Base-by-base conservation (phyloP, 1,140 invertebrate genomes). In the Uloborus diversus region DNA sequence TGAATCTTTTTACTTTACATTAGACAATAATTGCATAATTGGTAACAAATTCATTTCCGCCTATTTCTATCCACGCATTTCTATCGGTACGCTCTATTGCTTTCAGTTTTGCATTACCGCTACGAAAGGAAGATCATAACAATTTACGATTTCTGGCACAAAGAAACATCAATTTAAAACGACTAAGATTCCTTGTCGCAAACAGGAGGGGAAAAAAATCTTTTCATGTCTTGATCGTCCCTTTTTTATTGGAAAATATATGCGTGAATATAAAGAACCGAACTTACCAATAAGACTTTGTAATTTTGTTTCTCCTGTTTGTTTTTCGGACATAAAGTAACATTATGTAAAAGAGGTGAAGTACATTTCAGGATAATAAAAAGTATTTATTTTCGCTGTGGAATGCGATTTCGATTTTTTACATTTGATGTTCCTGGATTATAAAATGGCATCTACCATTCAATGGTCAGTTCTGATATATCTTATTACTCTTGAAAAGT, bases 141-240 rank as follows among this genome's bases (percentile, higher is more conserved):
- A 69, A 56, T 69, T 69, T 69, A 69, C 66, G 66, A 69, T 69
- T 69, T 49, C 20, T 56, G 49, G 56, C 49, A 69, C 66, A 69
- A 69, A 69, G 30, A 30, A 32, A 35, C 49, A 56, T 69, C 66
- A 53, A 53, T 53, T 49, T 66, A 28, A 66, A 66, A 66, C 64
- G 64, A 66, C 42, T 49, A 13, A 23, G 42, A 66, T 51, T 49
- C 64, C n/a, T 17, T 25, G 27, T 66, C 64, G 17, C 51, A 66
- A 66, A 66, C 25, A 17, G 20, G 30, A 32, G 14, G 42, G 28
- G 27, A 51, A 33, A 49, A 37, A 66, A 17, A 30, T 27, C 42
- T 28, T 51, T 49, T 49, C 64, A 47, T 42, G 37, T 49, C 32
- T 66, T 66, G 64, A 66, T 66, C 42, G 27, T 49, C 32, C 42